Conservation (phyloP, 2,797 vertebrate species). For the Rhyacichthys aspro region DNA sequence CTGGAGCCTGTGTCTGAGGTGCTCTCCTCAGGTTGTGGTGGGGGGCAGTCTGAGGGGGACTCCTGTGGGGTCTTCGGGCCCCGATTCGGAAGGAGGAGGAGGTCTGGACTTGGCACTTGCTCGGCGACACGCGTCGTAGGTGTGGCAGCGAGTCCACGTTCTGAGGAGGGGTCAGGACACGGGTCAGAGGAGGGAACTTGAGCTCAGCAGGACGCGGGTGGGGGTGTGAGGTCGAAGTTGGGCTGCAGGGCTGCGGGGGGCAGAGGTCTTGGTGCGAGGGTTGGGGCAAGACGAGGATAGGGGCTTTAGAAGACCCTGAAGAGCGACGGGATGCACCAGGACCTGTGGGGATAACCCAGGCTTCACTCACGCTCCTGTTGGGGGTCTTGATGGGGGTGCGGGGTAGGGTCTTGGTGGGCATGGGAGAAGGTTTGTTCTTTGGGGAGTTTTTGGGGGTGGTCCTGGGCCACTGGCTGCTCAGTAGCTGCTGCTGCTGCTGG, state of each 20-base stretch:
- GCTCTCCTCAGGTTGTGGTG: conserved; percentile 61
- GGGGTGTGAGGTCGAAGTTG: conserved; percentile 76
- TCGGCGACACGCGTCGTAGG: conserved; percentile 88
- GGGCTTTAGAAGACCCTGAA: conserved; percentile 62
- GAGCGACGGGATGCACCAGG: conserved; percentile 51
- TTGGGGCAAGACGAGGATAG: conserved; percentile 73
- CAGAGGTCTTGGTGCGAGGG: conserved; percentile 71
- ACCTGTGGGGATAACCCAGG: conserved; percentile 82
- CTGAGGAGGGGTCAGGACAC: conserved; percentile 84
- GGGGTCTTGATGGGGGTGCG: conserved; percentile 66
- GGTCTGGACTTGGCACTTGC: conserved; percentile 90
- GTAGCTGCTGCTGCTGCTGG: conserved; percentile 88
- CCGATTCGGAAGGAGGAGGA: conserved; percentile 87
- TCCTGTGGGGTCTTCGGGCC: conserved; percentile 70
- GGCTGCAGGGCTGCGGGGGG: conserved; percentile 79
- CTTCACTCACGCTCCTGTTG: conserved; percentile 60
- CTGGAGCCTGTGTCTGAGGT: conserved; percentile 78
- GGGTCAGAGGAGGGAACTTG: conserved; percentile 83
- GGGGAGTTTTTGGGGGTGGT: conserved; percentile 40
- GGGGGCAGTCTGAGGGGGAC: conserved; percentile 28
- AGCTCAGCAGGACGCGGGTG: conserved; percentile 85
- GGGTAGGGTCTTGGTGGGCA: conserved; percentile 66
- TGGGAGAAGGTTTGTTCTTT: conserved; percentile 63
- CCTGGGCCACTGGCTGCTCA: conserved; percentile 77
- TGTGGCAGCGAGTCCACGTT: conserved; percentile 91